phyloP scores from a whole-genome alignment of 2,797 vertebrate species.

The Leucoraja ocellata region DNA sequence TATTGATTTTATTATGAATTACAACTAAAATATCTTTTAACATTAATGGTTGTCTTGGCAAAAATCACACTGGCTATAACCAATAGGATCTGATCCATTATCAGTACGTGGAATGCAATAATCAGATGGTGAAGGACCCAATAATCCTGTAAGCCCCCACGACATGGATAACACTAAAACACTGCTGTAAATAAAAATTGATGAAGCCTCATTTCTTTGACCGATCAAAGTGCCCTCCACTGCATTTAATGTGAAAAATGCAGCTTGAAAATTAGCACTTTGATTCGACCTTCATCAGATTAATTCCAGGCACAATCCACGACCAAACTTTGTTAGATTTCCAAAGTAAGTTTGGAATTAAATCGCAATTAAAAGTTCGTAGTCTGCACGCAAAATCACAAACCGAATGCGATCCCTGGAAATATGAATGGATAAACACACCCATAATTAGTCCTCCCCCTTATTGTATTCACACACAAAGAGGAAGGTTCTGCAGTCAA shows the following conservation, averaged over 20 bases:
- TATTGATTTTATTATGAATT: not conserved
- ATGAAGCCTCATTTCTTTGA: not conserved
- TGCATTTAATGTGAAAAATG: constrained; percentile 7
- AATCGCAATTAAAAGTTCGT: not conserved
- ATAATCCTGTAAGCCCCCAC: not conserved
- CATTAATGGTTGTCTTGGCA: not conserved
- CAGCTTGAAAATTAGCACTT: constrained; percentile 27
- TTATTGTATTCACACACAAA: not conserved
- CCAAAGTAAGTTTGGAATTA: not conserved
- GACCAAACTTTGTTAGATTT: constrained; percentile 5
- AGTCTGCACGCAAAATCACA: not conserved
- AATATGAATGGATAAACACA: not conserved
- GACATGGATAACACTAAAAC: not conserved
- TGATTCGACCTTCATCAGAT: not conserved
- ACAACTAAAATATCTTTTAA: not conserved
- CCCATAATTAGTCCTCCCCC: not conserved
- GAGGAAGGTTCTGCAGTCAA: not conserved
- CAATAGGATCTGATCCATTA: not conserved
- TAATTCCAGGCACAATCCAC: not conserved
- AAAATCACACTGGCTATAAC: not conserved
- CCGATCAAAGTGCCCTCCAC: not conserved
- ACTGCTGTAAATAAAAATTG: not conserved
- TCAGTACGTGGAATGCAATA: not conserved
- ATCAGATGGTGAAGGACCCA: not conserved
- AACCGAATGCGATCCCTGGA: not conserved